phyloP scores from a whole-genome alignment of 2,888 invertebrate genomes.

The Drosophila longiperda region DNA sequence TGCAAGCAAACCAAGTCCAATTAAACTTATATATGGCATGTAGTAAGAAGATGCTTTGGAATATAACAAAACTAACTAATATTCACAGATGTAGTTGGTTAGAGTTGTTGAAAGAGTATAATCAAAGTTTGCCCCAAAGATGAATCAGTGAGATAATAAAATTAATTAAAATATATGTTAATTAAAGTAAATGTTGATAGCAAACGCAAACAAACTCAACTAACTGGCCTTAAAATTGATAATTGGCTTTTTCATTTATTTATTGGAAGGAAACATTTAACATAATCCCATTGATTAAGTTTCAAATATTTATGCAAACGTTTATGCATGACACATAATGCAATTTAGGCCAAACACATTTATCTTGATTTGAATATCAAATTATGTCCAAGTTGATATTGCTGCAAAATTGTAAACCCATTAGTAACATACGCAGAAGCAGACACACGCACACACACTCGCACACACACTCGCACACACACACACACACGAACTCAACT shows the following conservation, averaged over 20 bases:
- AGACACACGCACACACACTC: background rate
- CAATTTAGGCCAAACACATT: constrained; percentile 50
- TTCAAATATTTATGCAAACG: background rate
- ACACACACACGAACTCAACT: background rate
- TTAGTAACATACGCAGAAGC: constrained; percentile 18
- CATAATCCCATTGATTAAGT: background rate
- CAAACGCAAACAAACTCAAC: background rate
- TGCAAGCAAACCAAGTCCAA: background rate
- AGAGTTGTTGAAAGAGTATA: background rate
- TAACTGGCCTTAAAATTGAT: background rate
- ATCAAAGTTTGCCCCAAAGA: background rate
- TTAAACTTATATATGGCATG: constrained; percentile 7
- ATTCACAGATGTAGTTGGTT: background rate
- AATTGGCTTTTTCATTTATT: background rate
- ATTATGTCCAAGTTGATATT: constrained; percentile 56
- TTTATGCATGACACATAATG: constrained; percentile 38
- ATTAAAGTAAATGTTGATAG: background rate
- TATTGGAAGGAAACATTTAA: background rate
- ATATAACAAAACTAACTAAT: background rate
- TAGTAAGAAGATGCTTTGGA: background rate
- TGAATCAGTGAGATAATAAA: background rate
- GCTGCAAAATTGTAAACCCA: constrained; percentile 34
- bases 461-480: no score
- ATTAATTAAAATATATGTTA: background rate
- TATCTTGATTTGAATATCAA: constrained; percentile 67